Conservation (phyloP, 2,797 vertebrate species). For the Xiphorhynchus erythropygius region DNA sequence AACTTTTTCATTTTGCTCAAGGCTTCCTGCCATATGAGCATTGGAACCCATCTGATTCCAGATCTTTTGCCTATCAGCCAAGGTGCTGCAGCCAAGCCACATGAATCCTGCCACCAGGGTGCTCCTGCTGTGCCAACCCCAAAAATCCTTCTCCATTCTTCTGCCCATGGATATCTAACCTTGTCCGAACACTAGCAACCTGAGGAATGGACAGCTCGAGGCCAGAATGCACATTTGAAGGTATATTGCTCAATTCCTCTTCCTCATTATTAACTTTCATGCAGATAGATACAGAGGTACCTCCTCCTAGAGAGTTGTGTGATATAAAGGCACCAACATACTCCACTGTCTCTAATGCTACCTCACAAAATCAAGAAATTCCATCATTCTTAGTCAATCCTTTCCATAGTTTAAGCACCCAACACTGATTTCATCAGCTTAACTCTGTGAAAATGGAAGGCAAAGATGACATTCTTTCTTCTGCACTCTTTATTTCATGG, state of each 20-base stretch:
- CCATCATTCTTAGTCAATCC: background rate
- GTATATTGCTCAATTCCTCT: background rate
- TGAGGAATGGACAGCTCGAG: background rate
- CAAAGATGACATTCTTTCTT: background rate
- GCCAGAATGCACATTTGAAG: background rate
- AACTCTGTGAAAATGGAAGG: background rate
- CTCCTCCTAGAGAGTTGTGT: background rate
- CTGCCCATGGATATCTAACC: background rate
- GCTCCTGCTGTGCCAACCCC: background rate
- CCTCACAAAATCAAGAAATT: background rate
- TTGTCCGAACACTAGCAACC: background rate
- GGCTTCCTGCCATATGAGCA: background rate
- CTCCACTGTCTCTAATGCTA: background rate
- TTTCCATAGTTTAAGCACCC: background rate
- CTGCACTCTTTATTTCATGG: background rate
- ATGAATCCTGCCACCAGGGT: background rate
- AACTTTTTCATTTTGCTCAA: background rate
- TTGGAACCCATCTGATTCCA: background rate
- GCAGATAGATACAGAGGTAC: background rate
- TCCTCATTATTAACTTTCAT: background rate
- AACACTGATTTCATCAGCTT: background rate
- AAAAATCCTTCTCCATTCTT: background rate
- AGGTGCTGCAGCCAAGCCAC: slow-evolving; percentile 2
- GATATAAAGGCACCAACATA: background rate
- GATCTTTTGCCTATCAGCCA: background rate